These are phyloP conservation scores for Notechis scutatus DNA, from an alignment of 2,113 vertebrate species.

Conservation along the genomic window DNA sequence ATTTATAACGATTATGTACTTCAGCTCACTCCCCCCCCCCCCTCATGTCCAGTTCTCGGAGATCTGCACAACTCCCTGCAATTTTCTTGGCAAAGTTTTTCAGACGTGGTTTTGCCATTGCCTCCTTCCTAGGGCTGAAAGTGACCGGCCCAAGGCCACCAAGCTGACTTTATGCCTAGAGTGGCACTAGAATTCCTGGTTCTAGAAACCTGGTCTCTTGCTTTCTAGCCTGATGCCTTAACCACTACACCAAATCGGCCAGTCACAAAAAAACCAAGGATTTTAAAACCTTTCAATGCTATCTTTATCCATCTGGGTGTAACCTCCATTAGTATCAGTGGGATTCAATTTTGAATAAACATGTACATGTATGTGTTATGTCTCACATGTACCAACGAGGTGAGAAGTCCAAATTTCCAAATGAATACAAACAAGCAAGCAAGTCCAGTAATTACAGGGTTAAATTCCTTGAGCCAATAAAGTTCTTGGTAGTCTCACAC, in stretches of 20 bases:
- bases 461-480: too few relatives aligned
- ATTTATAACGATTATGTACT: not conserved
- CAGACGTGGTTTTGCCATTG: not conserved
- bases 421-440: too few relatives aligned
- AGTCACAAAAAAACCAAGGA: not conserved
- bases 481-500: too few relatives aligned
- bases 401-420: too few relatives aligned
- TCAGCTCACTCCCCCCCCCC: not conserved
- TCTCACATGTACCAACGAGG: too few relatives aligned
- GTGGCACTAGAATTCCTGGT: not conserved
- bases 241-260: not conserved
- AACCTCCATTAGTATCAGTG: not conserved
- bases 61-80: not conserved
- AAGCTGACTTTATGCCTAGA: not conserved
- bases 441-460: too few relatives aligned
- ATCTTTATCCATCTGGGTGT: not conserved
- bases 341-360: not conserved
- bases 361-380: not conserved
- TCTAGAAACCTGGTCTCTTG: not conserved
- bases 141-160: not conserved
- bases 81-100: not conserved
- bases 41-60: not conserved
- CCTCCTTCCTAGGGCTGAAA: not conserved
- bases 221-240: not conserved
- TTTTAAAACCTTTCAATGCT: not conserved